Evolutionary conservation across 2,888 invertebrate species (phyloP), one percentile per base, ranked within the genome.

Genomic region (Papilio gigon): DNA sequence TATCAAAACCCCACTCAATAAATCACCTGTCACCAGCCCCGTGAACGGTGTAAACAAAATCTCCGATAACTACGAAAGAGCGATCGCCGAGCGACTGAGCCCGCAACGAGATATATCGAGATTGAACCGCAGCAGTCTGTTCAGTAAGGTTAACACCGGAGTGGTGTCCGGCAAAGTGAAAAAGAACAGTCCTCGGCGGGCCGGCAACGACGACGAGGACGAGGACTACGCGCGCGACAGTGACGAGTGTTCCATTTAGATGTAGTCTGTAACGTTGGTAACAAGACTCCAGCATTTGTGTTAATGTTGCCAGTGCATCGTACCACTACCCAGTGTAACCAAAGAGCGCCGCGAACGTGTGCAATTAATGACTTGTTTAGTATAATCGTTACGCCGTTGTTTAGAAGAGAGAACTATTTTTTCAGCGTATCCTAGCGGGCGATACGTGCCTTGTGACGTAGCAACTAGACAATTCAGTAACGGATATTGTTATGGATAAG

Each of bases 161-260:
- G 85, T 88, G 47, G 92, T 91, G 30, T 84, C 89, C 37, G 83
- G 84, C 69, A 85, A 87, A 72, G 84, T 86, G 66, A 86, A 84
- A 76, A 85, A 84, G 76, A 84, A 72, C 70, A 77, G 75, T 22
- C 76, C 81, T 40, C 84, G 84, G 1, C 53, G n/a, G 9, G 4
- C 53, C 20, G 71, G 69, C 22, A 77, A 79, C 30, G 87, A 87
- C 42, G 91, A 91, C 12, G 92, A 92, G 4, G 92, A 92, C 71
- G 93, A 92, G 1, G 92, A 92, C 73, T 92, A 93, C 81, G 92
- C 93, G 47, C 84, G 92, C 17, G 94, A 94, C 78, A 94, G 94
- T 78, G 94, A 94, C 80, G 94, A 94, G 81, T 94, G 94, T 82
- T 94, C 94, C 83, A 94, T 94, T 87, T 94, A 90, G 85, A 81